Percentiles rank a stretch among this genome's conserved stretches.
Conservation (phyloP, 1,140 invertebrate species). For the Eumaeus atala region DNA sequence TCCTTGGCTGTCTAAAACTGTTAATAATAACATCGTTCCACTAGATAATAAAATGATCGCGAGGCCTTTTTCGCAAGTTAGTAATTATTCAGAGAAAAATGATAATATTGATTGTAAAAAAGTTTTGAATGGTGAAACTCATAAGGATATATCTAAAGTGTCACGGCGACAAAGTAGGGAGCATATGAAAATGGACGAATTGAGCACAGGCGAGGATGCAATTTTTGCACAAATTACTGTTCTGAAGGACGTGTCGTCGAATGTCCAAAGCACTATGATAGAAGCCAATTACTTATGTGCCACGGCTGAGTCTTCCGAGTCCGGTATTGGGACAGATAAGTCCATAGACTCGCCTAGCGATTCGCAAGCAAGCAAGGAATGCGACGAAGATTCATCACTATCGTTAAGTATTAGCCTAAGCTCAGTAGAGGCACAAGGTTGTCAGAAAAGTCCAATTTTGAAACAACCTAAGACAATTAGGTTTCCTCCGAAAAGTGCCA, state of each 20-base stretch:
- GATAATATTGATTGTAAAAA: slow-evolving; percentile 36
- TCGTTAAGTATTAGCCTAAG: slow-evolving; percentile 65
- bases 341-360: slow-evolving; percentile 68
- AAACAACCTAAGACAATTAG: slow-evolving; percentile 85
- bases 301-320: slow-evolving; percentile 62
- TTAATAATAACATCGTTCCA: slow-evolving; percentile 66
- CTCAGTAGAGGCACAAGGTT: slow-evolving; percentile 49
- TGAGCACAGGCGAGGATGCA: slow-evolving; percentile 57
- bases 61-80: slow-evolving; percentile 66
- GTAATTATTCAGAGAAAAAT: slow-evolving; percentile 52
- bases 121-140: slow-evolving; percentile 19
- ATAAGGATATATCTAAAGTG: neutral
- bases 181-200: slow-evolving; percentile 54
- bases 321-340: slow-evolving; percentile 66
- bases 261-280: slow-evolving; percentile 62
- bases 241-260: slow-evolving; percentile 61
- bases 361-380: slow-evolving; percentile 67
- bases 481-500: slow-evolving; percentile 77
- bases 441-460: slow-evolving; percentile 79
- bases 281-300: slow-evolving; percentile 61
- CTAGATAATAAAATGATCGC: slow-evolving; percentile 56
- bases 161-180: slow-evolving; percentile 22
- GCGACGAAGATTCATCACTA: slow-evolving; percentile 67
- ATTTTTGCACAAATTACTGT: slow-evolving; percentile 67
- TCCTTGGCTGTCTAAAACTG: slow-evolving; percentile 68